phyloP scores from a whole-genome alignment of 2,888 invertebrate genomes.

The Cantharis lateralis region DNA sequence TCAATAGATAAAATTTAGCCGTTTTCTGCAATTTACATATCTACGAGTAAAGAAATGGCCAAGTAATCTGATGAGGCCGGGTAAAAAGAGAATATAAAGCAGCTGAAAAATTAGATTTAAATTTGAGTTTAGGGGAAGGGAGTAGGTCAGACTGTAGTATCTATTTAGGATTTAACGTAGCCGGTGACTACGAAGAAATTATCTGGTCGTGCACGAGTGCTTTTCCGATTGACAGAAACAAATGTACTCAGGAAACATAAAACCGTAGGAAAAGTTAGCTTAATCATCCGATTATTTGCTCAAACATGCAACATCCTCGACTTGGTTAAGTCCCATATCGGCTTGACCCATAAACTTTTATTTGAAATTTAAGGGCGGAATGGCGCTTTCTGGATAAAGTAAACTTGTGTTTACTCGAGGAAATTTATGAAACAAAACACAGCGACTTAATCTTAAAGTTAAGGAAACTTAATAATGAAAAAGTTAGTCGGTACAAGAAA shows the following conservation, averaged over 20 bases:
- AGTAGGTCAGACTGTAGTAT: no score
- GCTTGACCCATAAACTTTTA: not conserved
- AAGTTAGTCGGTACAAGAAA: conserved; percentile 41
- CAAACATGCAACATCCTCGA: not conserved
- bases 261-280: not conserved
- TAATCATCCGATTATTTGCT: not conserved
- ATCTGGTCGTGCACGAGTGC: not conserved
- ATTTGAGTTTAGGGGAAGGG: no score
- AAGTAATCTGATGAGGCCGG: no score
- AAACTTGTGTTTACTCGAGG: not conserved
- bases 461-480: conserved; percentile 34
- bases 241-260: not conserved
- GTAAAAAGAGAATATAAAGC: no score
- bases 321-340: not conserved
- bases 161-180: no score
- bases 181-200: no score
- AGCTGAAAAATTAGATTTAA: no score
- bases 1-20: no score
- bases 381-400: not conserved
- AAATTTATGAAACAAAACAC: not conserved
- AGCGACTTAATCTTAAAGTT: conserved; percentile 23
- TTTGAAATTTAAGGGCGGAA: not conserved
- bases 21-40: no score
- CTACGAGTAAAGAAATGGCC: no score
- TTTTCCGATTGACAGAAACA: not conserved